Conservation (phyloP, 2,888 invertebrate species). For the Criorhina ranunculi region DNA sequence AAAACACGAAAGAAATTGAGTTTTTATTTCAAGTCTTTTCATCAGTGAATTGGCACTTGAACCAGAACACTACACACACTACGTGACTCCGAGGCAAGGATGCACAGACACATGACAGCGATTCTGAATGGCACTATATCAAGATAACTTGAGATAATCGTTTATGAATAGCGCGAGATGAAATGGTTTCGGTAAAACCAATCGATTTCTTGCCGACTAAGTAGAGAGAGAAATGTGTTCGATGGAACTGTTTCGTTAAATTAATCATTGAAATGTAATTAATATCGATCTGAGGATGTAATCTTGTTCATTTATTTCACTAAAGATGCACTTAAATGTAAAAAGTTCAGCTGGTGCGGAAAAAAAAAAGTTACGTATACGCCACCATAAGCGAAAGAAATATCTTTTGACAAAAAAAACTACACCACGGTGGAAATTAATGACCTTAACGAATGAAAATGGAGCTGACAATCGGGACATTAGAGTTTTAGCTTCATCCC, state of each 20-base stretch:
- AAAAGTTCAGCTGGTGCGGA: neutral
- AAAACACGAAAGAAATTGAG: neutral
- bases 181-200: neutral
- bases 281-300: conserved; percentile 16
- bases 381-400: conserved; percentile 9
- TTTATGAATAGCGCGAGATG: conserved; percentile 14
- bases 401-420: neutral
- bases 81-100: conserved; percentile 10
- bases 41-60: conserved; percentile 24
- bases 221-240: conserved; percentile 5
- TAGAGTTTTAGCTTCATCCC: neutral
- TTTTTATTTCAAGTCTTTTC: too few relatives aligned
- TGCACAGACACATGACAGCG: neutral
- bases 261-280: conserved; percentile 10
- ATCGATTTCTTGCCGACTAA: conserved; percentile 22
- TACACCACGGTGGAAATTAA: neutral
- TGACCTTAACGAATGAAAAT: neutral
- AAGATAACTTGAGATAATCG: conserved; percentile 23
- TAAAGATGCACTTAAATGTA: neutral
- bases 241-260: neutral
- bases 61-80: conserved; percentile 8
- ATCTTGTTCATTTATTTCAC: conserved; percentile 10
- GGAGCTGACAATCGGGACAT: neutral
- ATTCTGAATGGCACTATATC: neutral
- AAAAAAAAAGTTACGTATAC: conserved; percentile 58